Percentiles rank a stretch among this genome's conserved stretches.
These are phyloP conservation scores for Apis mellifera DNA, from an alignment of 1,140 invertebrate genomes.

Conservation along the genomic window DNA sequence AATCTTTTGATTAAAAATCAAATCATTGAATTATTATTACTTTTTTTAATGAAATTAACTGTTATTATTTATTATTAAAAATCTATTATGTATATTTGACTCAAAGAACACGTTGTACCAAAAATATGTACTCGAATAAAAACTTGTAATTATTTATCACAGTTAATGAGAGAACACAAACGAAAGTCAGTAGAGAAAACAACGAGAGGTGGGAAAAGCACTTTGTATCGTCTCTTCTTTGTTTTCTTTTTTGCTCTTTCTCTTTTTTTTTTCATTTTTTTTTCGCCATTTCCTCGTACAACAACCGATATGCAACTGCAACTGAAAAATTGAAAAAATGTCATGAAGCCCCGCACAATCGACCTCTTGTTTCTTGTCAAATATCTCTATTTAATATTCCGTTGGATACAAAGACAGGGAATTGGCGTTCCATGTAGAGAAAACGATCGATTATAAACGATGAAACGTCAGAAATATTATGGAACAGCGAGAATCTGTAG, in stretches of 20 bases:
- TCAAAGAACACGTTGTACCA: too few relatives aligned
- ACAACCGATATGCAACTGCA: neutral
- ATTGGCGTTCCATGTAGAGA: neutral
- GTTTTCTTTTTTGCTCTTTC: neutral
- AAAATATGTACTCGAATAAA: too few relatives aligned
- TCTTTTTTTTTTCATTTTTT: neutral
- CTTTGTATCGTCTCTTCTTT: neutral
- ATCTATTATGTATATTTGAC: too few relatives aligned
- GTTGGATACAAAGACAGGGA: neutral
- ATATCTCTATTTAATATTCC: neutral
- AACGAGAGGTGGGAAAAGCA: neutral
- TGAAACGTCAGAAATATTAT: neutral
- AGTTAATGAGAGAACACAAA: neutral
- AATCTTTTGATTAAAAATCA: too few relatives aligned
- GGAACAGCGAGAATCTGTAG: neutral
- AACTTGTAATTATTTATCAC: too few relatives aligned
- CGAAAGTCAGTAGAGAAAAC: neutral
- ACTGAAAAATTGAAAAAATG: conserved; percentile 29
- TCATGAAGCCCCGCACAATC: neutral
- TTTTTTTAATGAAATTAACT: too few relatives aligned
- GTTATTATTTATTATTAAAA: too few relatives aligned
- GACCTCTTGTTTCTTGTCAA: neutral
- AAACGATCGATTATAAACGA: too few relatives aligned
- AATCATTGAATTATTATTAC: too few relatives aligned
- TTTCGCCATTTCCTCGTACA: neutral